A percentile compares a stretch with the other conserved stretches of the same genome.
These are phyloP conservation scores for Lepetodrilus schrolli DNA, from an alignment of 2,888 invertebrate genomes.

Conservation along the genomic window DNA sequence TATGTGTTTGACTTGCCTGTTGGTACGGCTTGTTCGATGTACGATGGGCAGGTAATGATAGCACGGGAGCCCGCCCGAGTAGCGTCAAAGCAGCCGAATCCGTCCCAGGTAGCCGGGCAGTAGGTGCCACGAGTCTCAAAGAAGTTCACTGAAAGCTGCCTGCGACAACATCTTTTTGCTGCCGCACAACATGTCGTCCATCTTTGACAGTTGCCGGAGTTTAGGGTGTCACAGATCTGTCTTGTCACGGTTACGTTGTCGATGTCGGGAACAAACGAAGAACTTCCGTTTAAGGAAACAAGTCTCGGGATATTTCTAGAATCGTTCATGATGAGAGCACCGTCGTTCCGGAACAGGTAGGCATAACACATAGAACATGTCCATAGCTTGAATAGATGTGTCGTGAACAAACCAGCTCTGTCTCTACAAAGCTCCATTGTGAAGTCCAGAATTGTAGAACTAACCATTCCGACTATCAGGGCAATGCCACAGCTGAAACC, in stretches of 20 bases:
- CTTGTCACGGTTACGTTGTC: conserved; percentile 26
- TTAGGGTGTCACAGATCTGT: conserved; percentile 36
- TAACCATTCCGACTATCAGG: no score
- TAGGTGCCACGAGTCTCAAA: not conserved
- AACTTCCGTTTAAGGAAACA: not conserved
- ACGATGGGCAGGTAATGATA: conserved; percentile 45
- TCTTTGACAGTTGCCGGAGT: conserved; percentile 35
- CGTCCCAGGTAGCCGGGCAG: conserved; percentile 61
- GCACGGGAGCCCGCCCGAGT: conserved; percentile 61
- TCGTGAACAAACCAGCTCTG: conserved; percentile 38
- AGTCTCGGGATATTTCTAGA: not conserved
- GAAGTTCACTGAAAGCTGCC: conserved; percentile 24
- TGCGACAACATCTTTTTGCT: conserved; percentile 41
- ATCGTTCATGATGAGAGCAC: conserved; percentile 11
- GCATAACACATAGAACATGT: conserved; percentile 51
- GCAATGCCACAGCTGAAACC: no score
- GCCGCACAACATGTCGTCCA: conserved; percentile 45
- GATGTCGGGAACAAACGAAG: conserved; percentile 29
- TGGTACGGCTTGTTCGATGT: conserved; percentile 74
- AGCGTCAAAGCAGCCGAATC: conserved; percentile 55
- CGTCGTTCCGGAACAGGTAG: conserved; percentile 44
- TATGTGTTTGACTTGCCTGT: conserved; percentile 46
- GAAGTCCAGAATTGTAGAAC: no score
- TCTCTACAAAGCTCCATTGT: conserved; percentile 43
- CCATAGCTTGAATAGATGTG: conserved; percentile 41